Conservation (phyloP, 2,888 invertebrate species). For the Sericinus montela region DNA sequence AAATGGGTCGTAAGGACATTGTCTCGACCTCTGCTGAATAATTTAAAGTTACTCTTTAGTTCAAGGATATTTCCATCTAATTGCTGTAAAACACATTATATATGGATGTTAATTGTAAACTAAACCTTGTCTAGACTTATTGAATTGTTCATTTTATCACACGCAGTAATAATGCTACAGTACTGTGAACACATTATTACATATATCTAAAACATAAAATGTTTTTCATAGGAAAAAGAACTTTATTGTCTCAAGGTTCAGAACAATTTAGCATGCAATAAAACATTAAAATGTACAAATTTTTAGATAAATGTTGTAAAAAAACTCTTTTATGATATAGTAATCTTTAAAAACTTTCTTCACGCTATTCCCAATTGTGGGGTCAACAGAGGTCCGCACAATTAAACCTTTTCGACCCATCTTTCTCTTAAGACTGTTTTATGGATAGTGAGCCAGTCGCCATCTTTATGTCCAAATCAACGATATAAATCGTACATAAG, state of each 20-base stretch:
- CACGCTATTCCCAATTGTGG: no score
- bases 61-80: constrained; percentile 10
- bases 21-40: no score
- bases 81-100: neutral
- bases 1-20: no score
- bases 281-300: neutral
- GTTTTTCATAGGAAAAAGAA: neutral
- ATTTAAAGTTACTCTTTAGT: no score
- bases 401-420: no score
- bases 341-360: no score
- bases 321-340: no score
- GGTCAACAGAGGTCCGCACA: no score
- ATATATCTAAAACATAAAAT: constrained; percentile 1
- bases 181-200: constrained; percentile 15
- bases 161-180: constrained; percentile 13
- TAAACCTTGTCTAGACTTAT: constrained; percentile 18
- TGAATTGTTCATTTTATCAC: constrained; percentile 20
- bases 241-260: neutral
- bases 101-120: neutral
- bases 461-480: no score
- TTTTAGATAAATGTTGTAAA: neutral
- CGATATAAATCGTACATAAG: no score
- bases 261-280: neutral
- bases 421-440: no score
- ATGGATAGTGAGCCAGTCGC: no score